phyloP scores from a whole-genome alignment of 2,113 vertebrate species.

The Chaetops frenatus region DNA sequence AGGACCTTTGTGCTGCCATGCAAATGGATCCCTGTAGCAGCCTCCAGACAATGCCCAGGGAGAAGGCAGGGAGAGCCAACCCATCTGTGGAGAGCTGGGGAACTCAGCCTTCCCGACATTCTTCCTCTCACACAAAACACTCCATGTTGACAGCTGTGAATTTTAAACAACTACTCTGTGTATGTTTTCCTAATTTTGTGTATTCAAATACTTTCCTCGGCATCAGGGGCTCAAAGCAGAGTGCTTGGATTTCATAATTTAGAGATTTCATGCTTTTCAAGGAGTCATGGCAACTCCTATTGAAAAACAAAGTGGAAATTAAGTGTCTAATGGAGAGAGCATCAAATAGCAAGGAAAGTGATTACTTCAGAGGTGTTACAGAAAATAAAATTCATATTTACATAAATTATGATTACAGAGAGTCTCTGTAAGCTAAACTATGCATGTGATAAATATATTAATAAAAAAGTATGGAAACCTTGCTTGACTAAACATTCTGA shows the following conservation, averaged over 20 bases:
- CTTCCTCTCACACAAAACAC: constrained; percentile 65
- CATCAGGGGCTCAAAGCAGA: constrained; percentile 16
- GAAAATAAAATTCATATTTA: not conserved
- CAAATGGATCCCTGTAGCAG: constrained; percentile 74
- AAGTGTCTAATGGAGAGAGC: not conserved
- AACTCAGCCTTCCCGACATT: constrained; percentile 61
- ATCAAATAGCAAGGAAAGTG: not conserved
- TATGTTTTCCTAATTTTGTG: constrained; percentile 73
- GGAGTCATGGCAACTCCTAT: constrained; percentile 67
- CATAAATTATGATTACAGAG: not conserved
- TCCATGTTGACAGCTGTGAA: constrained; percentile 73
- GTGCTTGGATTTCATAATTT: constrained; percentile 71
- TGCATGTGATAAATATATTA: not conserved
- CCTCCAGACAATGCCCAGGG: constrained; percentile 62
- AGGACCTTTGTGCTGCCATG: constrained; percentile 79
- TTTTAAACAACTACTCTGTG: constrained; percentile 70
- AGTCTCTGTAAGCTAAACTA: not conserved
- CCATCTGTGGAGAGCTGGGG: constrained; percentile 68
- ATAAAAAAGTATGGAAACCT: not conserved
- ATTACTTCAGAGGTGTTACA: not conserved
- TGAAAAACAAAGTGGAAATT: constrained; percentile 71
- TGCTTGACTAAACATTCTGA: not conserved
- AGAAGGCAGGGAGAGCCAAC: constrained; percentile 29
- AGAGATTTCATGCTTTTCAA: constrained; percentile 80
- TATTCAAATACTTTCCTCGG: constrained; percentile 69